Evolutionary conservation across 30 jellyfish, hydroid and myxozoan species (phyloP).

Genomic region (Rhopilema esculentum): DNA sequence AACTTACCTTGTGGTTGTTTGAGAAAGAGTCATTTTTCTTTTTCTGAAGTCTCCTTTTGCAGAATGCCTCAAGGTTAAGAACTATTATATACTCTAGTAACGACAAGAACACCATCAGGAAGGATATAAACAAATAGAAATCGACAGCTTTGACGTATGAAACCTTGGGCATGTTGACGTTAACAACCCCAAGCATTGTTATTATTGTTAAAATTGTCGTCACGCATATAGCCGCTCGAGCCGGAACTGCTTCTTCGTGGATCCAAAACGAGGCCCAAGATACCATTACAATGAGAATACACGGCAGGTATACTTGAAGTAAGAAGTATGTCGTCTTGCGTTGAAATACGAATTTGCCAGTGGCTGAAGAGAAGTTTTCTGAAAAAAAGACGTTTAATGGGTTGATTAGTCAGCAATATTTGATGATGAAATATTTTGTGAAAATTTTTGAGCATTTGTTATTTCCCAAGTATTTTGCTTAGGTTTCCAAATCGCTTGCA

Average conservation of each 20-base stretch:
- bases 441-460: too few species aligned
- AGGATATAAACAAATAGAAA: slow-evolving; percentile 83
- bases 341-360: slow-evolving; percentile 81
- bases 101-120: slow-evolving; percentile 87
- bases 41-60: slow-evolving; percentile 31
- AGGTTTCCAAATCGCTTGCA: too few species aligned
- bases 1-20: slow-evolving; percentile 5
- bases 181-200: slow-evolving; percentile 96
- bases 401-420: too few species aligned
- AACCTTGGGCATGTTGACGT: slow-evolving; percentile 97
- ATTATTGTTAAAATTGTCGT: slow-evolving; percentile 90
- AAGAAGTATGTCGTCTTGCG: slow-evolving; percentile 84
- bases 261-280: slow-evolving; percentile 99
- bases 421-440: too few species aligned
- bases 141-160: slow-evolving; percentile 95
- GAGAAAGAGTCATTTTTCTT: neutral
- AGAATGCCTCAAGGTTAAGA: slow-evolving; percentile 58
- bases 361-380: slow-evolving; percentile 86
- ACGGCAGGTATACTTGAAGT: slow-evolving; percentile 89
- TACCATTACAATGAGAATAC: slow-evolving; percentile 93
- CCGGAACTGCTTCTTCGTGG: slow-evolving; percentile 96
- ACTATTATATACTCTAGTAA: slow-evolving; percentile 89
- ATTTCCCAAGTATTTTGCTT: too few species aligned
- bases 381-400: neutral
- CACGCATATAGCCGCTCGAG: slow-evolving; percentile 95